These are phyloP conservation scores for Pyrrhia umbra DNA, from an alignment of 2,888 invertebrate species.

Conservation along the genomic window DNA sequence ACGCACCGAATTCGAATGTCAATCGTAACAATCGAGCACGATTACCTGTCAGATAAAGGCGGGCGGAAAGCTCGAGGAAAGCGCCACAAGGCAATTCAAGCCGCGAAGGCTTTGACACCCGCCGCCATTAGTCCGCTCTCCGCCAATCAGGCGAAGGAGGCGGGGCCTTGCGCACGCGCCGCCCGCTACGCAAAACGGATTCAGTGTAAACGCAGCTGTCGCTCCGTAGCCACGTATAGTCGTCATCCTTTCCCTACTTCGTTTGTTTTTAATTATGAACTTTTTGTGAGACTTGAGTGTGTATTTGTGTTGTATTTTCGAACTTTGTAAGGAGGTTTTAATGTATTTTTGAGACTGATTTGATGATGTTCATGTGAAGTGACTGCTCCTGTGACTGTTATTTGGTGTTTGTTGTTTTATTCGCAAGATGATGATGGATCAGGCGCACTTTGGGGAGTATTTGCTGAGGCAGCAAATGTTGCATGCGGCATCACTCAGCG, in stretches of 20 bases:
- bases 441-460: slow-evolving; percentile 87
- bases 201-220: slow-evolving; percentile 87
- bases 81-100: slow-evolving; percentile 68
- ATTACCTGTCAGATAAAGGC: slow-evolving; percentile 83
- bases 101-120: slow-evolving; percentile 76
- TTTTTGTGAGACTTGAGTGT: slow-evolving; percentile 74
- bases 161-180: slow-evolving; percentile 86
- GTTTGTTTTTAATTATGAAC: slow-evolving; percentile 80
- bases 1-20: slow-evolving; percentile 79
- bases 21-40: slow-evolving; percentile 74
- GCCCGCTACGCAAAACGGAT: slow-evolving; percentile 72
- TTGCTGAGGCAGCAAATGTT: slow-evolving; percentile 88
- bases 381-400: slow-evolving; percentile 70
- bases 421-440: slow-evolving; percentile 87
- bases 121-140: slow-evolving; percentile 76
- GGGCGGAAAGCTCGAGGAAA: slow-evolving; percentile 83
- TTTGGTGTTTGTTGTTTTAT: slow-evolving; percentile 61
- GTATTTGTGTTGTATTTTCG: slow-evolving; percentile 63
- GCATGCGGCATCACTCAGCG: slow-evolving; percentile 85
- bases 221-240: slow-evolving; percentile 76
- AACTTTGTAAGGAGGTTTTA: slow-evolving; percentile 60
- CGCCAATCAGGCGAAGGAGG: slow-evolving; percentile 79
- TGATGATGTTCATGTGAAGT: slow-evolving; percentile 83
- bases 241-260: slow-evolving; percentile 60
- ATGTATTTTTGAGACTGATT: slow-evolving; percentile 62